Evolutionary conservation across 2,797 vertebrate species (phyloP).

Genomic region (Acanthis flammea): DNA sequence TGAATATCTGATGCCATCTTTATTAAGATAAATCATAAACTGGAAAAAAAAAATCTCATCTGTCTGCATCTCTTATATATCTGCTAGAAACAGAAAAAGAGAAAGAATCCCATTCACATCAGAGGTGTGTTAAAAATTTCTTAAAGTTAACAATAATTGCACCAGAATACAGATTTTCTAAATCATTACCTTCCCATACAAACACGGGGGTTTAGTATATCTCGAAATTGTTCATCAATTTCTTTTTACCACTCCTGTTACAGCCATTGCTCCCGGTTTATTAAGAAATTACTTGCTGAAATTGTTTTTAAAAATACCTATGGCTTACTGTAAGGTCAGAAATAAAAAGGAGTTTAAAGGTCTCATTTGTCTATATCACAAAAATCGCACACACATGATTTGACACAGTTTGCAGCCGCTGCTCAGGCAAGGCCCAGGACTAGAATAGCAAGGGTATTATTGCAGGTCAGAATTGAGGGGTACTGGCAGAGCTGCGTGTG

Average conservation of each 20-base stretch:
- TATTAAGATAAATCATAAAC: slow-evolving; percentile 51
- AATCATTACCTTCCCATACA: slow-evolving; percentile 54
- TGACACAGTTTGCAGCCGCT: slow-evolving; percentile 42
- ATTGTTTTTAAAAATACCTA: slow-evolving; percentile 43
- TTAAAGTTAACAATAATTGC: slow-evolving; percentile 65
- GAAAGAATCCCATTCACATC: slow-evolving; percentile 54
- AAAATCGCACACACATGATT: slow-evolving; percentile 27
- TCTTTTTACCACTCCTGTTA: neutral
- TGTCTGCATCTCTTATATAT: slow-evolving; percentile 60
- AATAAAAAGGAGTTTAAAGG: neutral
- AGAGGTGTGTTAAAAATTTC: slow-evolving; percentile 63
- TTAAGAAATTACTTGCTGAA: slow-evolving; percentile 37
- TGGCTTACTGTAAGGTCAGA: slow-evolving; percentile 20
- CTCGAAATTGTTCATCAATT: slow-evolving; percentile 5
- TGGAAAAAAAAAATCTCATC: neutral
- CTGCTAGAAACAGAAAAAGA: slow-evolving; percentile 61
- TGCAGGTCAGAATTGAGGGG: slow-evolving; percentile 65
- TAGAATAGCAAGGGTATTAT: slow-evolving; percentile 63
- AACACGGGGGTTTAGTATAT: neutral
- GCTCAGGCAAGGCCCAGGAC: slow-evolving; percentile 43
- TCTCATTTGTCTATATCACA: slow-evolving; percentile 41
- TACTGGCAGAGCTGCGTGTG: slow-evolving; percentile 59
- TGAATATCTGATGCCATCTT: neutral
- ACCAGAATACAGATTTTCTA: slow-evolving; percentile 65
- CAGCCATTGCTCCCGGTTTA: neutral